Conservation (phyloP, 1,140 invertebrate genomes). For the Akabosia matsudoensis region DNA sequence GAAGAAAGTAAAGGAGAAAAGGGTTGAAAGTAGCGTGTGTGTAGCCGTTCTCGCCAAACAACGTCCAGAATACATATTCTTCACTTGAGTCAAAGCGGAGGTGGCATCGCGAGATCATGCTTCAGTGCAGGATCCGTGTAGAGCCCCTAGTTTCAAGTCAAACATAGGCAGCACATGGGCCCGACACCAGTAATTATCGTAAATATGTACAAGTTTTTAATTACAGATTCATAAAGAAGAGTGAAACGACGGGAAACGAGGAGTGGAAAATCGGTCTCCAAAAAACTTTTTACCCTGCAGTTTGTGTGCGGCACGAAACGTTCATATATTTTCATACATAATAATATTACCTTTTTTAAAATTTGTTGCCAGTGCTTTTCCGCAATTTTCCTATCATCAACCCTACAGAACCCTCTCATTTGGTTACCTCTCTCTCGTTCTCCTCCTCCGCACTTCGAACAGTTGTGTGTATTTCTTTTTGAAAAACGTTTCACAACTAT, state of each 20-base stretch:
- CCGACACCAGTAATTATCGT: slow-evolving; percentile 20
- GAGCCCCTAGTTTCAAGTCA: background rate
- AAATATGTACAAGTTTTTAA: slow-evolving; percentile 25
- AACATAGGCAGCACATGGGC: slow-evolving; percentile 10
- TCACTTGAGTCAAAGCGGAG: background rate
- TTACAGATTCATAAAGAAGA: slow-evolving; percentile 25
- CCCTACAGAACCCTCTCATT: background rate
- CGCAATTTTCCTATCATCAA: slow-evolving; percentile 5
- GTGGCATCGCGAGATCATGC: background rate
- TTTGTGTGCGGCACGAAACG: background rate
- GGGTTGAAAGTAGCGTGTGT: background rate
- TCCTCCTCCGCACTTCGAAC: too few relatives aligned
- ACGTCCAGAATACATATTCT: background rate
- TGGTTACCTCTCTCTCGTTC: background rate
- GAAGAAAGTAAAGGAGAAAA: background rate
- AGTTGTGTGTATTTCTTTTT: background rate
- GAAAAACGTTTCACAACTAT: background rate
- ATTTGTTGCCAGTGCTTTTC: background rate
- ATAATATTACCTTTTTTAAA: slow-evolving; percentile 21
- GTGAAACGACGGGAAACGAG: slow-evolving; percentile 10
- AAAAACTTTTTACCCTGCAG: too few relatives aligned
- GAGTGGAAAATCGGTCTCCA: too few relatives aligned
- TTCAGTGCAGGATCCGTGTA: background rate
- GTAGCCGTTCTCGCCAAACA: background rate
- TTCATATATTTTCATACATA: slow-evolving; percentile 25